Evolutionary conservation across 2,888 invertebrate genomes (phyloP).

Genomic region (Hipparchia sbordonii): DNA sequence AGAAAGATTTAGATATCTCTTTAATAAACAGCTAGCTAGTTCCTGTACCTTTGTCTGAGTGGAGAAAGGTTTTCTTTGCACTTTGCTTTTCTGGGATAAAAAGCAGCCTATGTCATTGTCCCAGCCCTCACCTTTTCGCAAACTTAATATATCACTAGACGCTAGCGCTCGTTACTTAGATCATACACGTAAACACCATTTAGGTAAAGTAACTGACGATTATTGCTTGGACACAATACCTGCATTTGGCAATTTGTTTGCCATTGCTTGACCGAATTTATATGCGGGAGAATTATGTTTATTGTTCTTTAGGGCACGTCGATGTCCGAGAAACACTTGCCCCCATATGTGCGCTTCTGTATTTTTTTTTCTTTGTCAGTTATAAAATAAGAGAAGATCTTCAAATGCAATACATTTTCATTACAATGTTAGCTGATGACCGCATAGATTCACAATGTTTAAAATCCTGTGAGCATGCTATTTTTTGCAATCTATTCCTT

Average conservation of each 20-base stretch:
- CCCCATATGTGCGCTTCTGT: slow-evolving; percentile 13
- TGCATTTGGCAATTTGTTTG: slow-evolving; percentile 73
- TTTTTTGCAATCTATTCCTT: too few relatives aligned
- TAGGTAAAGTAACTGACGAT: slow-evolving; percentile 70
- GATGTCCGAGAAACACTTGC: slow-evolving; percentile 39
- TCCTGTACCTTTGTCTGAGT: too few relatives aligned
- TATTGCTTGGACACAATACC: slow-evolving; percentile 72
- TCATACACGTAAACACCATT: slow-evolving; percentile 57
- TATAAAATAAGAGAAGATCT: not conserved
- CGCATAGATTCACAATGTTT: too few relatives aligned
- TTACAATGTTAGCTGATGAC: too few relatives aligned
- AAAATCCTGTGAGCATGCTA: too few relatives aligned
- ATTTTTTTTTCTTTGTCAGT: not conserved
- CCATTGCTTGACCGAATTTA: slow-evolving; percentile 40
- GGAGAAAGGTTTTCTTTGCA: too few relatives aligned
- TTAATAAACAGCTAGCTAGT: too few relatives aligned
- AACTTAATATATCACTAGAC: not conserved
- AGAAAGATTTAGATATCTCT: too few relatives aligned
- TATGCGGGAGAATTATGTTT: slow-evolving; percentile 26
- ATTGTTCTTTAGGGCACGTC: slow-evolving; percentile 40
- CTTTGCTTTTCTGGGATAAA: too few relatives aligned
- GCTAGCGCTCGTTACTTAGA: slow-evolving; percentile 42
- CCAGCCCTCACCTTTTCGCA: too few relatives aligned
- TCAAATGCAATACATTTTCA: not conserved
- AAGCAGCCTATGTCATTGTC: too few relatives aligned